Base-by-base conservation (phyloP, 2,888 invertebrate genomes). In the Chaetogeoica ovagalla region DNA sequence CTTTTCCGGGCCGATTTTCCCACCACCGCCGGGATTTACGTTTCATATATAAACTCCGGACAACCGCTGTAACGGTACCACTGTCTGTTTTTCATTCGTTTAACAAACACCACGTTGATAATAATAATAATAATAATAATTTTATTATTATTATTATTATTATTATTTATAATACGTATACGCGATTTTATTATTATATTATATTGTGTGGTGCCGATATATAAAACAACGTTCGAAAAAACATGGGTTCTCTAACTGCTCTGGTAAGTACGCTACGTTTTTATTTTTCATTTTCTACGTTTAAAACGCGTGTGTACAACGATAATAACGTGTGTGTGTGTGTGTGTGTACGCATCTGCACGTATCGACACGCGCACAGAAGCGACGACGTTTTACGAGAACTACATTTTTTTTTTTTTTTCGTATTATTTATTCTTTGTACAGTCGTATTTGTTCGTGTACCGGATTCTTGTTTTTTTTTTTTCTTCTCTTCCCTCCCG, bases 1-100 rank as follows among this genome's bases (percentile, higher is more conserved):
- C 48, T 79, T 79, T 79, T 79, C 77, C 77, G 70, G 43, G 55
- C 62, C 7, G 23, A 55, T 79, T 79, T 79, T 79, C 77, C 77
- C 77, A 79, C 77, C 70, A 79, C 19, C 63, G 39, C 17, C 17
- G 68, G 60, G 52, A 71, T 70, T 63, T 63, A 15, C 52, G 52
- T 63, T 70, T 79, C 70, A 70, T 79, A 79, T 79, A 79, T 79
- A 79, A 79, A 79, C 77, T 52, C 62, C 62, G 55, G 63, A 63
- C 62, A 23, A 70, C 77, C 62, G 70, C 55, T 19, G 55, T n/a
- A 79, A 37, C 62, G n/a, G 39, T 63, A 79, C 43, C 60, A 70
- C 5, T 63, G 43, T 71, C 77, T 70, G 52, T 62, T 30, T 79
- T 70, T 59, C 8, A 55, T 71, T 63, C 75, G 75, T 75, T 66